A percentile compares a stretch with the other conserved stretches of the same genome.
Conservation (phyloP, 2,797 vertebrate species). For the Falco cherrug region DNA sequence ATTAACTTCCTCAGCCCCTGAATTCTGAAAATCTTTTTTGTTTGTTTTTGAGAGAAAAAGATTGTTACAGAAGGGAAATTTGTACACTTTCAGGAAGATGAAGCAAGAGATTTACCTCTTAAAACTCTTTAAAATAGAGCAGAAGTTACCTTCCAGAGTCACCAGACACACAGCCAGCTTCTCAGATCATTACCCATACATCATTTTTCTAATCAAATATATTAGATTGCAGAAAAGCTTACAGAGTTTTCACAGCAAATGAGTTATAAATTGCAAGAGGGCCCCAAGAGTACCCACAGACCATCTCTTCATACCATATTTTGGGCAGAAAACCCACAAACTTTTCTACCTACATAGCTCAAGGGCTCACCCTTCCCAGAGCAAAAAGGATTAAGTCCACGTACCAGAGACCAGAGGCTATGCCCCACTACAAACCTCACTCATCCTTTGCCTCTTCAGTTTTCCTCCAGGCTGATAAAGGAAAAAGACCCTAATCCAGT, state of each 20-base stretch:
- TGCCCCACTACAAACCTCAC: neutral
- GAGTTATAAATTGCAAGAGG: neutral
- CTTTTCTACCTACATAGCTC: neutral
- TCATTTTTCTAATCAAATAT: neutral
- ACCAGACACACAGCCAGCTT: neutral
- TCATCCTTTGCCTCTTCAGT: neutral
- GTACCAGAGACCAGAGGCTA: neutral
- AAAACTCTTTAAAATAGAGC: neutral
- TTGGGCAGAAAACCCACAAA: neutral
- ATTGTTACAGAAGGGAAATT: neutral
- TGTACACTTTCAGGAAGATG: neutral
- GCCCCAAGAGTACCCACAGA: neutral
- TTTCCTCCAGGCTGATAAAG: fast-evolving
- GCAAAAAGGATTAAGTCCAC: neutral
- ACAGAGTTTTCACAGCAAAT: neutral
- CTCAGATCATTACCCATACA: neutral
- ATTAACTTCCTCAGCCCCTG: neutral
- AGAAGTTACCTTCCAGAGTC: neutral
- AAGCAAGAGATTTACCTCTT: neutral
- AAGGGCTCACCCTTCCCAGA: neutral
- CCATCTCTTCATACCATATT: neutral
- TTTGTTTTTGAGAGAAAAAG: neutral
- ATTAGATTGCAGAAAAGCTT: neutral
- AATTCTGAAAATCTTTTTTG: neutral
- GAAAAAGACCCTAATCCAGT: fast-evolving